Base-by-base conservation (phyloP, 2,888 invertebrate genomes). In the Polymixis flavicincta region DNA sequence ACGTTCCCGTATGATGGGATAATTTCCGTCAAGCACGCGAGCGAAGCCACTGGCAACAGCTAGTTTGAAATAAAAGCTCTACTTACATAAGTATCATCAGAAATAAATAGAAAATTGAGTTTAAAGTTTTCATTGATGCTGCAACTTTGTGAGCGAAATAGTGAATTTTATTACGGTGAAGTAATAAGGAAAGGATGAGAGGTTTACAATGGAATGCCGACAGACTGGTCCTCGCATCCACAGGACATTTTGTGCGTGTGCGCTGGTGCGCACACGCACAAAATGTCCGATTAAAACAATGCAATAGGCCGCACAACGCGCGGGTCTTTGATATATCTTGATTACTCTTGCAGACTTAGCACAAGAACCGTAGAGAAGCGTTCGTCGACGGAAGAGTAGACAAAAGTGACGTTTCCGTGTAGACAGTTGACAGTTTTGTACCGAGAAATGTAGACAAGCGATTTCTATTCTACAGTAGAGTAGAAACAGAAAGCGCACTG, bases 201-300 rank as follows among this genome's bases (percentile, higher is more conserved):
- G 73, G 32, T 86, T 84, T 75, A 76, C 64, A 70, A 74, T 67
- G 87, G 87, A 87, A 87, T 86, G 83, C 48, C 50, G 83, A 73
- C 71, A 55, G 63, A 83, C 83, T 68, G 74, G 83, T 87, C 70
- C 65, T 61, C 69, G 74, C 76, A 75, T 68, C 69, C 60, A 74
- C 71, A 64, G n/a, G 55, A 65, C 57, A 28, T n/a, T n/a, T n/a
- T n/a, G n/a, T n/a, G n/a, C n/a, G n/a, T n/a, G n/a, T n/a, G n/a
- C n/a, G n/a, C n/a, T n/a, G n/a, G n/a, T 14, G 19, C 42, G 66
- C 63, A 71, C 64, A 84, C 77, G 64, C 64, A 65, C 63, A 59
- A 65, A 81, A 68, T 71, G 55, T 71, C 60, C 63, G 61, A 64
- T 73, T 55, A 67, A 65, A 67, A 80, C 80, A 84, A 71, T 80